Evolutionary conservation across 64 coral and sea anemone genomes (phyloP).

Genomic region (Pocillopora damicornis): DNA sequence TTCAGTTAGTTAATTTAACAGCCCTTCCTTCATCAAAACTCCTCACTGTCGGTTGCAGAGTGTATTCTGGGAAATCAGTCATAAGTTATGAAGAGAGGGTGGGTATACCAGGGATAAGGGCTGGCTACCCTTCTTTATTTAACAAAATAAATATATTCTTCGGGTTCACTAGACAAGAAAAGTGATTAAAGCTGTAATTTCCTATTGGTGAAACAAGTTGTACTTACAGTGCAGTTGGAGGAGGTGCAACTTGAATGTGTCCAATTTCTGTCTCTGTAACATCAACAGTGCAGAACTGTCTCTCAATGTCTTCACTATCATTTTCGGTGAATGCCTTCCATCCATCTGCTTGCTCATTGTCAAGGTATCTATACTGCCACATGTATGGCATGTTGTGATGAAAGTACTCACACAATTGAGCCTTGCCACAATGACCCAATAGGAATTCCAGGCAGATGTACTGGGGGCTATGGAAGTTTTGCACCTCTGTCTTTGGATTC

Average conservation of each 20-base stretch:
- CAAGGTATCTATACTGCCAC: constrained; percentile 1
- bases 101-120: too few relatives aligned
- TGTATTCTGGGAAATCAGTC: too few relatives aligned
- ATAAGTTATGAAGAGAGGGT: too few relatives aligned
- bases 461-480: background rate
- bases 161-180: too few relatives aligned
- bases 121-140: too few relatives aligned
- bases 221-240: constrained; percentile 8
- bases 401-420: background rate
- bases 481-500: background rate
- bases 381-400: background rate
- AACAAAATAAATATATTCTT: too few relatives aligned
- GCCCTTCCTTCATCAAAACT: too few relatives aligned
- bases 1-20: too few relatives aligned
- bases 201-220: background rate
- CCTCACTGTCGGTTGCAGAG: too few relatives aligned
- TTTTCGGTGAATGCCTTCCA: constrained; percentile 8
- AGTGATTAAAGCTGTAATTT: too few relatives aligned
- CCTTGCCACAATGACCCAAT: constrained; percentile 6
- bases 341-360: background rate
- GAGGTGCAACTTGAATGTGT: background rate
- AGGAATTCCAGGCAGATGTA: constrained; percentile 1
- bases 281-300: background rate
- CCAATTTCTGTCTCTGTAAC: background rate
- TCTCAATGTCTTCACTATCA: background rate